These are phyloP conservation scores for Hemaris fuciformis DNA, from an alignment of 2,888 invertebrate genomes.

Conservation along the genomic window DNA sequence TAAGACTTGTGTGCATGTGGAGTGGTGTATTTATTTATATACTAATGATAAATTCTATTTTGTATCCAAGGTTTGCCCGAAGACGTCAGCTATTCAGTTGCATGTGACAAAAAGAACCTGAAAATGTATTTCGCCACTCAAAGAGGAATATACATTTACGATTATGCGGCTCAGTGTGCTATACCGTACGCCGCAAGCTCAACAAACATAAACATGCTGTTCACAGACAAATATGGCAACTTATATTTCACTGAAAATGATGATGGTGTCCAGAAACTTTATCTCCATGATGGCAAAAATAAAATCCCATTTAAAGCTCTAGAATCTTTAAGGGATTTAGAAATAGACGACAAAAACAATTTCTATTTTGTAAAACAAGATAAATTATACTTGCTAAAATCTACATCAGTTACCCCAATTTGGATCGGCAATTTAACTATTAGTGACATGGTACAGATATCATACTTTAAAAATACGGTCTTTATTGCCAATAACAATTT, in stretches of 20 bases:
- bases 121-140: conserved; percentile 66
- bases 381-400: conserved; percentile 54
- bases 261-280: conserved; percentile 60
- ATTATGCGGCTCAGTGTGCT: conserved; percentile 52
- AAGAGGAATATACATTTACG: conserved; percentile 58
- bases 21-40: too few species aligned
- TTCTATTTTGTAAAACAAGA: conserved; percentile 63
- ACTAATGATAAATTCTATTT: not conserved
- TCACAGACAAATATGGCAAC: conserved; percentile 64
- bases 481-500: conserved; percentile 59
- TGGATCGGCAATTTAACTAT: conserved; percentile 54
- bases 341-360: conserved; percentile 62
- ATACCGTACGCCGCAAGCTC: conserved; percentile 42
- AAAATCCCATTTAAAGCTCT: conserved; percentile 53
- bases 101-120: conserved; percentile 53
- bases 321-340: conserved; percentile 58
- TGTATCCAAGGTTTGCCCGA: conserved; percentile 55
- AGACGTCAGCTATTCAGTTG: conserved; percentile 61
- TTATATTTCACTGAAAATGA: conserved; percentile 60
- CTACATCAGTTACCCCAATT: conserved; percentile 41
- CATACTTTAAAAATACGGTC: conserved; percentile 53
- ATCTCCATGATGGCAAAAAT: conserved; percentile 51
- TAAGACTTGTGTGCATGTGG: not conserved
- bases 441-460: conserved; percentile 61
- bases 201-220: conserved; percentile 57